A percentile compares a stretch with the other conserved stretches of the same genome.
Conservation (phyloP, 2,113 vertebrate genomes). For the Lichenostomus cassidix region DNA sequence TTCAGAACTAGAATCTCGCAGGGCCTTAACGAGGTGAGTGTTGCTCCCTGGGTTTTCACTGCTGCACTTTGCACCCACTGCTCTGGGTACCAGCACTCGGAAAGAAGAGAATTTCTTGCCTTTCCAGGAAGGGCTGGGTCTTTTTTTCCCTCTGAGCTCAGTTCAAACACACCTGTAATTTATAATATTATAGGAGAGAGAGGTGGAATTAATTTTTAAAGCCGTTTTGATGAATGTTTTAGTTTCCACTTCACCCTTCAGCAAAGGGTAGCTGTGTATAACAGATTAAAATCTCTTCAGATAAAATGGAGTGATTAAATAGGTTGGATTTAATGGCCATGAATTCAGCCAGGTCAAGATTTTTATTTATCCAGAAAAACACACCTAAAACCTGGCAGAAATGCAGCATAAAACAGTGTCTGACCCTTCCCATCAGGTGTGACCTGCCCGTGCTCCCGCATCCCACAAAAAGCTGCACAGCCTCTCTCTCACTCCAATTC, state of each 20-base stretch:
- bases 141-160: background rate
- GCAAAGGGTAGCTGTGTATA: background rate
- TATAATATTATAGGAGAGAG: background rate
- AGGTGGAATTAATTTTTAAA: background rate
- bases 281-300: background rate
- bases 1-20: conserved; percentile 86
- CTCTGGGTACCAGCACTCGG: background rate
- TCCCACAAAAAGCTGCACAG: rapidly evolving
- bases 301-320: background rate
- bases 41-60: rapidly evolving
- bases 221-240: background rate
- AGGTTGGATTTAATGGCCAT: background rate
- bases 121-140: background rate
- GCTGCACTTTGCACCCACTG: background rate
- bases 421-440: background rate
- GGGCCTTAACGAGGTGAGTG: conserved; percentile 86
- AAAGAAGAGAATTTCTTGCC: background rate
- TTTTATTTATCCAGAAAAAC: background rate
- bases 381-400: background rate
- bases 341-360: background rate
- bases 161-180: background rate
- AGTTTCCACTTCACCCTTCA: background rate
- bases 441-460: rapidly evolving
- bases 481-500: background rate
- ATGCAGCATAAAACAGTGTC: rapidly evolving